phyloP scores from a whole-genome alignment of 1,140 invertebrate genomes.

The Saxidomus purpurata region DNA sequence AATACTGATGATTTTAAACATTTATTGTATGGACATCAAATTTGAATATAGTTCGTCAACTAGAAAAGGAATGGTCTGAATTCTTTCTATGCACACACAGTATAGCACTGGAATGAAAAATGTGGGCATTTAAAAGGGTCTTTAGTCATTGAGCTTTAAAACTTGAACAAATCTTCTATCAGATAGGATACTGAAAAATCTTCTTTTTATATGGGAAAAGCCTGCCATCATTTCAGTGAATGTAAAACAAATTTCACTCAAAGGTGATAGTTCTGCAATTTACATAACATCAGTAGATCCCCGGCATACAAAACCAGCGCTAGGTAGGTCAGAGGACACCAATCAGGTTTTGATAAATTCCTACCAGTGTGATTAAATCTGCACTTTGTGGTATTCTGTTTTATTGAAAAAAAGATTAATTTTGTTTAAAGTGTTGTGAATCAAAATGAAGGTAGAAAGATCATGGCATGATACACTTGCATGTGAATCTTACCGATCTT shows the following conservation, averaged over 20 bases:
- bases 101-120: too few relatives aligned
- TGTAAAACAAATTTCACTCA: neutral
- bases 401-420: slow-evolving; percentile 26
- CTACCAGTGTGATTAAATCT: neutral
- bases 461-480: neutral
- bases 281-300: neutral
- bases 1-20: too few relatives aligned
- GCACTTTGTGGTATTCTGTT: neutral
- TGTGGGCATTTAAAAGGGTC: too few relatives aligned
- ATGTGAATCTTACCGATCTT: neutral
- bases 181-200: neutral
- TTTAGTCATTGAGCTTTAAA: too few relatives aligned
- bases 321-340: neutral
- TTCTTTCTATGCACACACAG: too few relatives aligned
- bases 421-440: neutral
- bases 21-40: too few relatives aligned
- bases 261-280: slow-evolving; percentile 14
- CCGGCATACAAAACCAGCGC: neutral
- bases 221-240: neutral
- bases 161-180: neutral
- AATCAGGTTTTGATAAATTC: slow-evolving; percentile 30
- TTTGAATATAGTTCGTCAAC: too few relatives aligned
- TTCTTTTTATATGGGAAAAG: neutral
- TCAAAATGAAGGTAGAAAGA: neutral
- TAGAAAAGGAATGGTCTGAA: too few relatives aligned